These are phyloP conservation scores for Orchesella cincta DNA, from an alignment of 1,140 invertebrate species.

Conservation along the genomic window DNA sequence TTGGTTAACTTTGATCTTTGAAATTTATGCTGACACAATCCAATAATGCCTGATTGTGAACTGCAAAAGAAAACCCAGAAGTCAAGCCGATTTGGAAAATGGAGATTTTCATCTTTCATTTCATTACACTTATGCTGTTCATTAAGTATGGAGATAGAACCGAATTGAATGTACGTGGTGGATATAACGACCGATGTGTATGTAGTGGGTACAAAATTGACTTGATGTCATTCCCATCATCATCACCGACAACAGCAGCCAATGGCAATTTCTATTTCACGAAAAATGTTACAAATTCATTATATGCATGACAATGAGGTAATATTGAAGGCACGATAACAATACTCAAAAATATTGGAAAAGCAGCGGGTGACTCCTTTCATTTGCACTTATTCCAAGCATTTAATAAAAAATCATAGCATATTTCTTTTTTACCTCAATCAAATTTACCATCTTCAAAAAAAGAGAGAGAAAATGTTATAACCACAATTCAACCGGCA, in stretches of 20 bases:
- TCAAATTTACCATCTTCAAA: too few species aligned
- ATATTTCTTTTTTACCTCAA: too few species aligned
- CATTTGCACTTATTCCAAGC: too few species aligned
- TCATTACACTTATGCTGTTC: neutral
- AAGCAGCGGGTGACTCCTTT: neutral
- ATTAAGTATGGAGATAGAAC: neutral
- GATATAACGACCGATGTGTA: neutral
- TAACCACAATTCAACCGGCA: too few species aligned
- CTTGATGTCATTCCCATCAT: neutral
- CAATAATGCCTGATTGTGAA: too few species aligned
- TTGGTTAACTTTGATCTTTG: too few species aligned
- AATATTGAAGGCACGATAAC: constrained; percentile 8
- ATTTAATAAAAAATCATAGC: too few species aligned
- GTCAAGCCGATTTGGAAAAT: too few species aligned
- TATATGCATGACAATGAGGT: constrained; percentile 1
- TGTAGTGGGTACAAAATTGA: neutral
- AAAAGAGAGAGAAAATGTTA: too few species aligned
- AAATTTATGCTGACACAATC: too few species aligned
- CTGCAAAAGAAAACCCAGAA: too few species aligned
- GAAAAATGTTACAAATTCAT: neutral
- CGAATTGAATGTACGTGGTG: neutral
- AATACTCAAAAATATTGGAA: constrained; percentile 19
- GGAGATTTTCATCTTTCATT: too few species aligned
- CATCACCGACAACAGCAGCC: neutral
- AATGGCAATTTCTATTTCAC: neutral